phyloP scores from a whole-genome alignment of 2,113 vertebrate genomes.

The Pseudorhombus dupliciocellatus region DNA sequence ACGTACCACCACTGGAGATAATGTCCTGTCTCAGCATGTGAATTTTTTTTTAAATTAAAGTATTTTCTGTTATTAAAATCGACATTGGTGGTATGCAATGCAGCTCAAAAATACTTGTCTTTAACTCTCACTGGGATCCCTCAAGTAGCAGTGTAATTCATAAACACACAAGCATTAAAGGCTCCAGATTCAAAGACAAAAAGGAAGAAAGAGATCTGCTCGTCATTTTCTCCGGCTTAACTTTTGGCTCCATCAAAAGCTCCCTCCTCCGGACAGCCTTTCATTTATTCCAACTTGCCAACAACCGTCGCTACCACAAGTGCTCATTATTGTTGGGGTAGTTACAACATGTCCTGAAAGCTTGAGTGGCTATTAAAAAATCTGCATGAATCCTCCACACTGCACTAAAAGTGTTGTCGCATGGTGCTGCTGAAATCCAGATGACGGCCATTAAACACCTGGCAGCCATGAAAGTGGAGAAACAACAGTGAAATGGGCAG shows the following conservation, averaged over 20 bases:
- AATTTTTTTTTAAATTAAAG: no score
- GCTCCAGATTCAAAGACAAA: background rate
- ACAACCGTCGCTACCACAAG: background rate
- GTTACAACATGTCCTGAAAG: background rate
- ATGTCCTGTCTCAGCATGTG: no score
- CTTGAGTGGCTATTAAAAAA: conserved; percentile 27
- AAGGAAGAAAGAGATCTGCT: background rate
- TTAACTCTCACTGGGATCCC: no score
- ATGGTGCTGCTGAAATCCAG: conserved; percentile 31
- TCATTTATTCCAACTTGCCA: background rate
- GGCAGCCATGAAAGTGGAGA: conserved; percentile 30
- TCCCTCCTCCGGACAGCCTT: background rate
- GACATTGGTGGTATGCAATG: no score
- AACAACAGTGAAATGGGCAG: conserved; percentile 47
- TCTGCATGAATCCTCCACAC: conserved; percentile 1
- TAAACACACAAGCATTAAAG: background rate
- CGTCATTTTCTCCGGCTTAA: background rate
- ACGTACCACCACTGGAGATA: no score
- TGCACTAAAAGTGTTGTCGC: conserved; percentile 20
- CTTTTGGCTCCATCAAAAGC: background rate
- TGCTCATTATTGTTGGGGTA: background rate
- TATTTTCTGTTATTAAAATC: no score
- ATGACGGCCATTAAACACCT: conserved; percentile 49
- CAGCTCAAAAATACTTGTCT: no score
- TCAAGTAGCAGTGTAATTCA: no score